These are phyloP conservation scores for Plestiodon gilberti DNA, from an alignment of 2,113 vertebrate species.

Conservation along the genomic window DNA sequence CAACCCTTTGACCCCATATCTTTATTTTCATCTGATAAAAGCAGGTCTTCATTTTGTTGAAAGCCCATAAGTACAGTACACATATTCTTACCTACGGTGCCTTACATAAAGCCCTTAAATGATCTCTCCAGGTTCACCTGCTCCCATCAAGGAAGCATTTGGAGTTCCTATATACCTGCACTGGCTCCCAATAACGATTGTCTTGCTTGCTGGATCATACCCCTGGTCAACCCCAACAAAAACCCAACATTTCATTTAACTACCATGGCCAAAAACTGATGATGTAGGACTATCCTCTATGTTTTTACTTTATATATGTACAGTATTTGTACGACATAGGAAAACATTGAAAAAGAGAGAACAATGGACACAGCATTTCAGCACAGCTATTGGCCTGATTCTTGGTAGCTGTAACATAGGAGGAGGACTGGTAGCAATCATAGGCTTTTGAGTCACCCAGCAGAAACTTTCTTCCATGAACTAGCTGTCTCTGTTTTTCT, in stretches of 20 bases:
- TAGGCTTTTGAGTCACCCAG: not conserved
- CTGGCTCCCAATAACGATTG: not conserved
- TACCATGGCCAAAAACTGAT: not conserved
- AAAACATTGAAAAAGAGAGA: not conserved
- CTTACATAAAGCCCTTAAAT: not conserved
- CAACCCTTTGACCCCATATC: not conserved
- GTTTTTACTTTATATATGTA: not conserved
- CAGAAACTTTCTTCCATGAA: fast-evolving
- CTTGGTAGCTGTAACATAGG: not conserved
- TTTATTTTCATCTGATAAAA: not conserved
- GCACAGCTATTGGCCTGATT: conserved; percentile 1
- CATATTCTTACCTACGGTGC: not conserved
- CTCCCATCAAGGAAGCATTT: not conserved
- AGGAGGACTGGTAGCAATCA: not conserved
- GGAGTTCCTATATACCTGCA: not conserved
- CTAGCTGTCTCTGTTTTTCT: not conserved
- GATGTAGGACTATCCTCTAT: not conserved
- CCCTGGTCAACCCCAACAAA: not conserved
- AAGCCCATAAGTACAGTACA: not conserved
- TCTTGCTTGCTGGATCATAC: not conserved
- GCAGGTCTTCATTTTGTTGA: not conserved
- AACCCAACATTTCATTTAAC: not conserved
- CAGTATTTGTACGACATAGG: not conserved
- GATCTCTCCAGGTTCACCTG: not conserved
- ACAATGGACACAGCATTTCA: not conserved